Evolutionary conservation across 2,113 vertebrate species (phyloP), one percentile per base, ranked within the genome.

Genomic region (Dasyornis broadbenti): DNA sequence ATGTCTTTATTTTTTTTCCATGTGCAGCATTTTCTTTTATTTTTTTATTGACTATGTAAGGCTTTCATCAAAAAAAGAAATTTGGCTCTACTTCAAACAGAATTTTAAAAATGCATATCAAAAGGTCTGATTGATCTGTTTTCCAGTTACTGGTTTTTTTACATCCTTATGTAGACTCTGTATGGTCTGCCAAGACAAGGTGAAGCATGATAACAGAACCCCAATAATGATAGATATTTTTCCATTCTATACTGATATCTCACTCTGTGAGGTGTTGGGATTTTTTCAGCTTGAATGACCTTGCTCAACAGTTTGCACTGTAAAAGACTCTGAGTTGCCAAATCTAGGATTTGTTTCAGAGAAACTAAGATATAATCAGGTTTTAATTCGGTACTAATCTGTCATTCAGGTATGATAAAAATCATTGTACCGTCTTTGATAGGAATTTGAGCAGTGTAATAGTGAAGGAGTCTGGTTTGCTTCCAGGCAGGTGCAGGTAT

Each of bases 61-160:
- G 1, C 4, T 90, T 91, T 79, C 9, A 76, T 59, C 2, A 61
- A 78, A 89, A 85, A 86, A 68, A 61, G 1, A 53, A 78, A 78
- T 33, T 44, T 81, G 1, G 45, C 33, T 88, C 35, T 59, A 18
- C 66, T 90, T 94, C 79, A 92, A 93, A 64, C 1, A 88, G 82
- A 92, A 94, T 92, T 82, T 82, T 37, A 19, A 92, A 94, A 90
- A 69, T 61, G 0, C 26, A 13, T 83, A 76, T 83, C 63, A 93
- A 94, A 93, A 76, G 21, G 2, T 57, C 27, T 79, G 59, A 95
- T 72, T 76, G 70, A 92, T 89, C 53, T 76, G 49, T 65, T 95
- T 94, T 86, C 28, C 83, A 65, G 69, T 90, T 72, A 24, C 37
- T 88, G 5, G 44, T 69, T 68, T 76, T 93, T 80, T 77, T 72